Base-by-base conservation (phyloP, 2,113 vertebrate species). In the Lepisosteus osseus region DNA sequence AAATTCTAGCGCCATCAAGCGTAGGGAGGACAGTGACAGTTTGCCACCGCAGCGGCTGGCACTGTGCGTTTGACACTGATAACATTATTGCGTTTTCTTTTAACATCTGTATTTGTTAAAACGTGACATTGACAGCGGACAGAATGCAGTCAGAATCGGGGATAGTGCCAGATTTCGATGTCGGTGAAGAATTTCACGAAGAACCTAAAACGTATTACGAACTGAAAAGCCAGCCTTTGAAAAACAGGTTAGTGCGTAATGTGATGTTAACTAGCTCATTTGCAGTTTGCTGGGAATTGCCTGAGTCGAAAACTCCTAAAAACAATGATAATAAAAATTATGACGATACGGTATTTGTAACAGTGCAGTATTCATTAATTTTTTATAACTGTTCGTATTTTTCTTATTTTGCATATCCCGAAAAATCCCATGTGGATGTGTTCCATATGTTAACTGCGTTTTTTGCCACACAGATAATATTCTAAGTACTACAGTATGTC, bases 121-220 rank as follows among this genome's bases (percentile, higher is more conserved):
- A 86, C 80, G 84, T 86, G 81, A 86, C 82, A 72, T 56, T 44
- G 65, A 70, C 70, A 70, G 70, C 78, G 61, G 76, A 75, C 84
- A 87, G 70, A 59, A 98, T 98, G 96, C 95, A 98, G 90, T 88
- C 95, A 40, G 96, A 98, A 79, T 98, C 96, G 68, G 96, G 96
- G 70, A 98, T 98, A 75, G 95, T 98, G 86, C 85, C 95, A 76
- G 96, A 98, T 92, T 98, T 95, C 83, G 95, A 98, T 83, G 94
- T 94, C 61, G 95, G 90, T 73, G 96, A 97, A 82, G 95, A 98
- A 86, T 95, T 96, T 82, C 94, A 94, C 75, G 95, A 97, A 83
- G 96, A 98, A 74, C 95, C 95, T 54, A 98, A 98, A 89, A 97
- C 95, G 69, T 97, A 97, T 83, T 98, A 98, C 89, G 95, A 98